Evolutionary conservation across 2,888 invertebrate genomes (phyloP).

Genomic region (Cataglyphis rosenhaueri): DNA sequence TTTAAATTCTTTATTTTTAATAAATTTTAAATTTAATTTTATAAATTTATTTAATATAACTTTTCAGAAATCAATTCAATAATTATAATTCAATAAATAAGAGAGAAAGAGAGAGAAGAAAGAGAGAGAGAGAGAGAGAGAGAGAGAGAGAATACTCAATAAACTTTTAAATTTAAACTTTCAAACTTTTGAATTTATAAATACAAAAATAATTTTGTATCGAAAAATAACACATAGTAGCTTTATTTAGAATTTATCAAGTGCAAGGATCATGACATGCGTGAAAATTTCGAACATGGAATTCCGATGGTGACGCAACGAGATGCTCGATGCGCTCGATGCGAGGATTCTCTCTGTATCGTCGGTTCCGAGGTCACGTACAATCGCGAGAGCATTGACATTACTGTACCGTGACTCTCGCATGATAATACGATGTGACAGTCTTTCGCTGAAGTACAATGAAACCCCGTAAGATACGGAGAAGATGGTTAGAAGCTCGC

Average conservation of each 20-base stretch:
- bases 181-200: neutral
- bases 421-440: slow-evolving; percentile 39
- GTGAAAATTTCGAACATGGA: slow-evolving; percentile 60
- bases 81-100: neutral
- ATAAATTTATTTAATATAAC: no score
- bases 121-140: no score
- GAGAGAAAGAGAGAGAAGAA: neutral
- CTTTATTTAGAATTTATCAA: neutral
- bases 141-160: neutral
- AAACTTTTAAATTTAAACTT: neutral
- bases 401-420: slow-evolving; percentile 31
- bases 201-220: neutral
- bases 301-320: slow-evolving; percentile 61
- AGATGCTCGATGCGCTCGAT: slow-evolving; percentile 55
- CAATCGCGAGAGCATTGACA: slow-evolving; percentile 39
- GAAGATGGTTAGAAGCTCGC: neutral
- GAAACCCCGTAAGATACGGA: slow-evolving; percentile 8
- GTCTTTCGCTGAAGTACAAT: slow-evolving; percentile 6
- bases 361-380: slow-evolving; percentile 31
- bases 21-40: no score
- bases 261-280: slow-evolving; percentile 38
- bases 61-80: no score
- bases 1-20: no score
- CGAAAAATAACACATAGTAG: neutral
- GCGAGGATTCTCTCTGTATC: slow-evolving; percentile 26